Conservation (phyloP, 2,888 invertebrate species). For the Epinotia brunnichana region DNA sequence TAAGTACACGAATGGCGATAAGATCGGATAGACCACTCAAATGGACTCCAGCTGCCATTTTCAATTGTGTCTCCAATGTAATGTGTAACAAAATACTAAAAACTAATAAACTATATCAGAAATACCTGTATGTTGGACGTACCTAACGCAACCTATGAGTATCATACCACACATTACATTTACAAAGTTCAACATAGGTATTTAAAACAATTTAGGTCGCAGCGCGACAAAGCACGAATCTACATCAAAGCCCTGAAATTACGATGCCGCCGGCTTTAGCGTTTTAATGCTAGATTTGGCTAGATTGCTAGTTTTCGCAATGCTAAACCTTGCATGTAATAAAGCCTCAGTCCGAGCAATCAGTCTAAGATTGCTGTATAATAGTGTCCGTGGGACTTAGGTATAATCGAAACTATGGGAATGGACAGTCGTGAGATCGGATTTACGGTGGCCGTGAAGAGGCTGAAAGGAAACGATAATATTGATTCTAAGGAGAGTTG, state of each 20-base stretch:
- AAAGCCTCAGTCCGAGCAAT: slow-evolving; percentile 45
- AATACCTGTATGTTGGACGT: background rate
- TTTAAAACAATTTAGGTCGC: slow-evolving; percentile 24
- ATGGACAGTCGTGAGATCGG: slow-evolving; percentile 64
- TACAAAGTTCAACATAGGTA: slow-evolving; percentile 26
- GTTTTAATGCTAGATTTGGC: slow-evolving; percentile 42
- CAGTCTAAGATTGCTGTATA: slow-evolving; percentile 48
- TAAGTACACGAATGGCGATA: slow-evolving; percentile 14
- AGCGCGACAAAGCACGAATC: slow-evolving; percentile 14
- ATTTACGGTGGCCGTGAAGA: slow-evolving; percentile 48
- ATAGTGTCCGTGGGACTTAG: slow-evolving; percentile 70
- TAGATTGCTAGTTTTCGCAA: slow-evolving; percentile 41
- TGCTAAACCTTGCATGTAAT: slow-evolving; percentile 36
- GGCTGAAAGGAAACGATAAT: slow-evolving; percentile 54
- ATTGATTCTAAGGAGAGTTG: slow-evolving; percentile 46
- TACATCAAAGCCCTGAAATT: slow-evolving; percentile 37
- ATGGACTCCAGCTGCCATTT: background rate
- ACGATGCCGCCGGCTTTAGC: slow-evolving; percentile 33
- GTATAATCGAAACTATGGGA: slow-evolving; percentile 66
- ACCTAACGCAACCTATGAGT: background rate
- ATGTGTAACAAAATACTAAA: background rate
- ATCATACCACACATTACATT: background rate
- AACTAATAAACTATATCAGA: too few relatives aligned
- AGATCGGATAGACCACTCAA: slow-evolving; percentile 3
- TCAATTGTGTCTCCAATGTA: background rate